Evolutionary conservation across 1,140 invertebrate species (phyloP).

Genomic region (Idris sp.): DNA sequence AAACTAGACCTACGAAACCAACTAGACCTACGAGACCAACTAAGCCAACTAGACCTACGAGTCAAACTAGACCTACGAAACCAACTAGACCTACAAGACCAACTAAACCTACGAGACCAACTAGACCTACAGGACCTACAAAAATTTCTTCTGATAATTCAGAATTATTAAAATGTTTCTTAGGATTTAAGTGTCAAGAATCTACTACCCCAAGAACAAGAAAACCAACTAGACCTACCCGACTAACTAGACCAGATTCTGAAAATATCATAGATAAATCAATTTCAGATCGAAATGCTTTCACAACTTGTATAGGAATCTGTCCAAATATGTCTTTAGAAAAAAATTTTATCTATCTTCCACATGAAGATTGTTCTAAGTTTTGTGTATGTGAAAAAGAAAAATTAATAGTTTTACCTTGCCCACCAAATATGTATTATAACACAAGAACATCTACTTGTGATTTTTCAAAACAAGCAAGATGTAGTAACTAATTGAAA

Average conservation of each 20-base stretch:
- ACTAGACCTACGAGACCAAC: conserved; percentile 8
- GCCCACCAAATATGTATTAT: conserved; percentile 69
- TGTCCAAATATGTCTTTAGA: conserved; percentile 12
- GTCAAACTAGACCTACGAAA: background rate
- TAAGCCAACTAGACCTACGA: conserved; percentile 6
- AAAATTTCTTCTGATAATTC: too few relatives aligned
- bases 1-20: background rate
- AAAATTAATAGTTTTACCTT: conserved; percentile 67
- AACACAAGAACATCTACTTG: conserved; percentile 69
- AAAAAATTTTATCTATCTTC: conserved; percentile 67
- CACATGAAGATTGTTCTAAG: conserved; percentile 77
- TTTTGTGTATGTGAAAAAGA: conserved; percentile 79
- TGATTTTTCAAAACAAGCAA: conserved; percentile 61
- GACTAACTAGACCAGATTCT: too few relatives aligned
- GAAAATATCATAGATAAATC: too few relatives aligned
- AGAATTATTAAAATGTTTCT: too few relatives aligned
- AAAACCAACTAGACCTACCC: conserved; percentile 1
- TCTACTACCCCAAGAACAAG: conserved; percentile 1
- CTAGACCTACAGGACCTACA: background rate
- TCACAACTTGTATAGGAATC: conserved; percentile 20
- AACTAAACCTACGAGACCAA: background rate
- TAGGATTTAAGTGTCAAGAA: too few relatives aligned
- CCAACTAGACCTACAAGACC: conserved; percentile 11
- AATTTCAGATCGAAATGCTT: background rate
- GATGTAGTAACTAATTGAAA: too few relatives aligned